phyloP scores from a whole-genome alignment of 2,113 vertebrate species.

The western clawed frog (Xenopus tropicalis) region DNA sequence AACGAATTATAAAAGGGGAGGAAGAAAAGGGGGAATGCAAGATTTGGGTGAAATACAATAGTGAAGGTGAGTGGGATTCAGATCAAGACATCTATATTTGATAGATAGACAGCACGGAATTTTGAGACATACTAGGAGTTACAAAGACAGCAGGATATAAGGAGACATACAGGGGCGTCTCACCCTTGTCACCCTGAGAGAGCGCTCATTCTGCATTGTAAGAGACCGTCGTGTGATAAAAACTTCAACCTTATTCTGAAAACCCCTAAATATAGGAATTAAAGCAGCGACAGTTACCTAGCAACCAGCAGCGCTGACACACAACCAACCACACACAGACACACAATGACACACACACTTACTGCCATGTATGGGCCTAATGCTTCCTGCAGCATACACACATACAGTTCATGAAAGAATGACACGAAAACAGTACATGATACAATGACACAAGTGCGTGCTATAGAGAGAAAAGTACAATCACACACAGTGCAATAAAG shows the following conservation, averaged over 20 bases:
- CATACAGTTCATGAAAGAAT: background rate
- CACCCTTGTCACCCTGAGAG: constrained; percentile 45
- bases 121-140: constrained; percentile 39
- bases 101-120: constrained; percentile 28
- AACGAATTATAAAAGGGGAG: background rate
- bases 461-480: background rate
- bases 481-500: background rate
- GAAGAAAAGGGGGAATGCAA: constrained; percentile 1
- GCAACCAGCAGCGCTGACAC: constrained; percentile 43
- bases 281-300: constrained; percentile 46
- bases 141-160: constrained; percentile 42
- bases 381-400: constrained; percentile 30
- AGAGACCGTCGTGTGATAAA: constrained; percentile 45
- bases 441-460: background rate
- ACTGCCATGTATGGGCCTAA: constrained; percentile 34
- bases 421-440: background rate
- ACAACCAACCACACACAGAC: constrained; percentile 36
- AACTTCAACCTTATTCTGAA: constrained; percentile 47
- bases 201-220: constrained; percentile 46
- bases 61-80: background rate
- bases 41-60: constrained; percentile 14
- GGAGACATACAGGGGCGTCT: constrained; percentile 45
- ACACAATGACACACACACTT: constrained; percentile 35
- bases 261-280: constrained; percentile 46
- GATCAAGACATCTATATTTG: constrained; percentile 13